phyloP scores from a whole-genome alignment of 2,888 invertebrate genomes.

The Rhamphomyia laevipes region DNA sequence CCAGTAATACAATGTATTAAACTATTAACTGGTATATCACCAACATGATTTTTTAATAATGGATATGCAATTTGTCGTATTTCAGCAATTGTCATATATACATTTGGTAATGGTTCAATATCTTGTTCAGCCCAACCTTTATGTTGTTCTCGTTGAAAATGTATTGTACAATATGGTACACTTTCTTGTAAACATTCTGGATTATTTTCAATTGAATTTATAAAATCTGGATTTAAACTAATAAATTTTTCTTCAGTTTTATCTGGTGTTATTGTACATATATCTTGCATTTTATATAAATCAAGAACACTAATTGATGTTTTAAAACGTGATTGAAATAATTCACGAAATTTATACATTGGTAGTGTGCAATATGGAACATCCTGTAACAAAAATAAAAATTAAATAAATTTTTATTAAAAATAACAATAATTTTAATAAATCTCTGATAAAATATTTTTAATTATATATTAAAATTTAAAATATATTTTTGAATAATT shows the following conservation, averaged over 20 bases:
- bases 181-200: slow-evolving; percentile 39
- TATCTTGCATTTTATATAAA: slow-evolving; percentile 60
- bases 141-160: slow-evolving; percentile 45
- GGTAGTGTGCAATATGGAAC: slow-evolving; percentile 64
- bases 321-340: slow-evolving; percentile 69
- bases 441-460: not conserved
- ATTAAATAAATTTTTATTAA: not conserved
- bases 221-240: slow-evolving; percentile 49
- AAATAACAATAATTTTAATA: not conserved
- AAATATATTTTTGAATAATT: too few species aligned
- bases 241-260: slow-evolving; percentile 59
- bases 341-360: slow-evolving; percentile 68
- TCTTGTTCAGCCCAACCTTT: slow-evolving; percentile 70
- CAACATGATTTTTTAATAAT: slow-evolving; percentile 30
- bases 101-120: slow-evolving; percentile 49
- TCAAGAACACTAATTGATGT: slow-evolving; percentile 57
- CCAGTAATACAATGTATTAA: slow-evolving; percentile 34
- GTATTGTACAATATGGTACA: slow-evolving; percentile 52
- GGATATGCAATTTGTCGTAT: slow-evolving; percentile 34
- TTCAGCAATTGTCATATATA: slow-evolving; percentile 37
- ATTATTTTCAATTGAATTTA: slow-evolving; percentile 41
- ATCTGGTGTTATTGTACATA: slow-evolving; percentile 62
- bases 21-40: slow-evolving; percentile 35
- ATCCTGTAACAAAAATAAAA: slow-evolving; percentile 40
- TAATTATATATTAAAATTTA: not conserved